Conservation (phyloP, 1,140 invertebrate species). For the Aricia agestis region DNA sequence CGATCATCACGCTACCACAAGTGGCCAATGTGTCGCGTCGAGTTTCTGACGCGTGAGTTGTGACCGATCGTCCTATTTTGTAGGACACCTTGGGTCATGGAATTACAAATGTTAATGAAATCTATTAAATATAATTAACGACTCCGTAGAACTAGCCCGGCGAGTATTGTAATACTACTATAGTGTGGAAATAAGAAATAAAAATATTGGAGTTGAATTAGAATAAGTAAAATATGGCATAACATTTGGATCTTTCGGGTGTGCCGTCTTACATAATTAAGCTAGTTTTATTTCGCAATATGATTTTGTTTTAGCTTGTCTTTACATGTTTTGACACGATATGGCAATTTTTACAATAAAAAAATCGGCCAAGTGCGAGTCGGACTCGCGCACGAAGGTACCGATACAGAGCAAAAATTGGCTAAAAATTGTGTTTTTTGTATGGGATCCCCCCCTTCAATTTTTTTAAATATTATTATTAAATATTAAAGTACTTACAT, state of each 20-base stretch:
- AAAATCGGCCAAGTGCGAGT: no score
- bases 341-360: no score
- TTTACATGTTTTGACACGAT: background rate
- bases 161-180: conserved; percentile 13
- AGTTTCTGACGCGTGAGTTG: conserved; percentile 7
- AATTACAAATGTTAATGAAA: background rate
- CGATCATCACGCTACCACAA: no score
- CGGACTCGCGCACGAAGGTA: no score
- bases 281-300: background rate
- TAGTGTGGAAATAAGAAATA: background rate
- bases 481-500: no score
- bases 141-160: background rate
- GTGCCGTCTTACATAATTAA: background rate
- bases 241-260: background rate
- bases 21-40: background rate
- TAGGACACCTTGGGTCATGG: conserved; percentile 12
- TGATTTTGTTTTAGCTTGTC: background rate
- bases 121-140: background rate
- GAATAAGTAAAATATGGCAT: background rate
- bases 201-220: background rate
- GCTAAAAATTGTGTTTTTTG: no score
- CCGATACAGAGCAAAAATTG: no score
- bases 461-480: no score
- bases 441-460: no score
- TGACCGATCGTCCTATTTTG: conserved; percentile 15